Evolutionary conservation across 2,797 vertebrate species (phyloP), one percentile per base, ranked within the genome.

Genomic region (Bufotes viridis): DNA sequence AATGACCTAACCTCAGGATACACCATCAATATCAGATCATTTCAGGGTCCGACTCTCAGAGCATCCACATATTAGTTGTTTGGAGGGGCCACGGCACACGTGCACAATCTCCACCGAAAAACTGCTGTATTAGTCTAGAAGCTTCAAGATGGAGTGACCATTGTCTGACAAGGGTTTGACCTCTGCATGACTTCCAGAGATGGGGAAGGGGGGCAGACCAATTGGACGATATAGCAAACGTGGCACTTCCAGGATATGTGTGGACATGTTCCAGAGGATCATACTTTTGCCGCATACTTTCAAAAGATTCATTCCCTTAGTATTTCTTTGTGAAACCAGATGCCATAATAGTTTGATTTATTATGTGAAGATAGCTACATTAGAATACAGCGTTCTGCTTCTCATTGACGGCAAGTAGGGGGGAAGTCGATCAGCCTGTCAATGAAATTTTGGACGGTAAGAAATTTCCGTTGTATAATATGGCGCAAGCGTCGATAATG

Each of bases 391-490:
- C 69, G 60, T 79, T 78, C 82, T 81, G 63, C 87, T 24, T 84
- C 67, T 81, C 85, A 85, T 85, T 85, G 67, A 26, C 75, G 72
- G 69, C 63, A 57, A 75, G 42, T 75, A 49, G 61, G 60, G 61
- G 78, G 49, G 42, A 24, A 42, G 65, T 60, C 12, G 74, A 67
- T 26, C 72, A 65, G 34, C 58, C 80, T 76, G 70, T 82, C 80
- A 78, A 78, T 82, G 86, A 87, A 87, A 78, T 78, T 76, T 83
- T 87, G 79, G 55, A 75, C 24, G 69, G 78, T 85, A 70, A 51
- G 87, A 88, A 84, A 85, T 81, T 88, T 75, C 82, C 82, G 63
- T 49, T 49, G 49, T 63, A 87, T 87, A 87, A 82, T 82, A 75
- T 76, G 80, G 80, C 63, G 10, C n/a, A 75, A 85, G 78, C 42